These are phyloP conservation scores for Scylla paramamosain DNA, from an alignment of 1,140 invertebrate species.

Conservation along the genomic window DNA sequence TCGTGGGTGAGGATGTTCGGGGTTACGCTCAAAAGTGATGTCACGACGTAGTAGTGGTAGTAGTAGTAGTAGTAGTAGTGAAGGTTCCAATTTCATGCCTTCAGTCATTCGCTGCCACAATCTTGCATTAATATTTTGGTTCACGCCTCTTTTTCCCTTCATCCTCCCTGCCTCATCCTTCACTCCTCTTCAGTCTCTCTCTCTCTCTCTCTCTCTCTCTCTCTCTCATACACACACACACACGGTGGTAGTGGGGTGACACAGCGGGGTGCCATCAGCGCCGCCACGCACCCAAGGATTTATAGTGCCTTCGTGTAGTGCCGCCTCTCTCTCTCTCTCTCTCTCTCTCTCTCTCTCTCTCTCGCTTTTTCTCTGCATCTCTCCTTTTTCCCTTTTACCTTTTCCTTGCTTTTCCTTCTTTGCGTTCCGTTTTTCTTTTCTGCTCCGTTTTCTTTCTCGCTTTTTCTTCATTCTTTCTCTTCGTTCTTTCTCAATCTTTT, in stretches of 20 bases:
- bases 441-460: no score
- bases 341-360: constrained; percentile 42
- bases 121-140: not conserved
- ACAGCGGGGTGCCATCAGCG: constrained; percentile 65
- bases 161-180: not conserved
- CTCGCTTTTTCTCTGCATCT: not conserved
- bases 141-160: not conserved
- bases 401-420: no score
- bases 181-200: not conserved
- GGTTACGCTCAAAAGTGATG: no score
- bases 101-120: not conserved
- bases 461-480: not conserved
- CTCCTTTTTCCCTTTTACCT: not conserved
- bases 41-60: no score
- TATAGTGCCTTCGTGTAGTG: constrained; percentile 68
- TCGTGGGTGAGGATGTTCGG: no score
- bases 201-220: not conserved
- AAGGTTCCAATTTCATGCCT: not conserved
- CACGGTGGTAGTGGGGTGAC: constrained; percentile 41
- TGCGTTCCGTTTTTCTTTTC: no score
- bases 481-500: no score
- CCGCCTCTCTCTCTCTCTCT: constrained; percentile 44
- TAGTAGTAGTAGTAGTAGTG: not conserved
- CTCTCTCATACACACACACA: not conserved
- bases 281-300: constrained; percentile 60